A percentile compares a stretch with the other conserved stretches of the same genome.
These are phyloP conservation scores for Fratercula arctica DNA, from an alignment of 2,797 vertebrate species.

Conservation along the genomic window DNA sequence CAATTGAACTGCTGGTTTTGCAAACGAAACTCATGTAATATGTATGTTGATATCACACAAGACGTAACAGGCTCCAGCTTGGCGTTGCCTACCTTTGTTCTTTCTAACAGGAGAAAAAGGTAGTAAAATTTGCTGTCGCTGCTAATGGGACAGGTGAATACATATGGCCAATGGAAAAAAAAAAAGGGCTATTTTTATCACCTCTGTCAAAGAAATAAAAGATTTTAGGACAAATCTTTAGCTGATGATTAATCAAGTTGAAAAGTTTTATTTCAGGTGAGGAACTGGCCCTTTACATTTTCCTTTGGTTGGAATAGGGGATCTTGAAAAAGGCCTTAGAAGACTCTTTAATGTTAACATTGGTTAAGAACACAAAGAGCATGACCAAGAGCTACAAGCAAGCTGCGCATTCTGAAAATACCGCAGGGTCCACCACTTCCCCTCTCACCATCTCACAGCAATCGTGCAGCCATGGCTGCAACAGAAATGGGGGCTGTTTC, in stretches of 20 bases:
- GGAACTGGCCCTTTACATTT: neutral
- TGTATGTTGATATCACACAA: neutral
- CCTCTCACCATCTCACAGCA: neutral
- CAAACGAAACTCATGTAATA: neutral
- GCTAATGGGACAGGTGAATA: neutral
- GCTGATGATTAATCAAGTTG: neutral
- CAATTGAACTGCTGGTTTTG: neutral
- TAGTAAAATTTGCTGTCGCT: neutral
- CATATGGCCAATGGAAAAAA: neutral
- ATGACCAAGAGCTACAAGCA: neutral
- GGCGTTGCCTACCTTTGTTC: neutral
- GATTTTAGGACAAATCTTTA: neutral
- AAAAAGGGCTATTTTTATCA: neutral
- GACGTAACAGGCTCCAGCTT: neutral
- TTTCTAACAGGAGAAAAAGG: neutral
- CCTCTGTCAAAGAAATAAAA: neutral
- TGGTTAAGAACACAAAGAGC: neutral
- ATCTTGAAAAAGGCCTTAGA: neutral
- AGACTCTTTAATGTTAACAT: neutral
- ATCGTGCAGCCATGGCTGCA: neutral
- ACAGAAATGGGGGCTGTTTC: neutral
- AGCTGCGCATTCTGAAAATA: neutral
- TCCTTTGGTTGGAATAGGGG: neutral
- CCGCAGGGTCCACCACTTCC: fast-evolving
- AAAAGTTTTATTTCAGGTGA: neutral